A percentile compares a stretch with the other conserved stretches of the same genome.
phyloP scores from a whole-genome alignment of 2,113 vertebrate genomes.

The Neopipo cinnamomea region DNA sequence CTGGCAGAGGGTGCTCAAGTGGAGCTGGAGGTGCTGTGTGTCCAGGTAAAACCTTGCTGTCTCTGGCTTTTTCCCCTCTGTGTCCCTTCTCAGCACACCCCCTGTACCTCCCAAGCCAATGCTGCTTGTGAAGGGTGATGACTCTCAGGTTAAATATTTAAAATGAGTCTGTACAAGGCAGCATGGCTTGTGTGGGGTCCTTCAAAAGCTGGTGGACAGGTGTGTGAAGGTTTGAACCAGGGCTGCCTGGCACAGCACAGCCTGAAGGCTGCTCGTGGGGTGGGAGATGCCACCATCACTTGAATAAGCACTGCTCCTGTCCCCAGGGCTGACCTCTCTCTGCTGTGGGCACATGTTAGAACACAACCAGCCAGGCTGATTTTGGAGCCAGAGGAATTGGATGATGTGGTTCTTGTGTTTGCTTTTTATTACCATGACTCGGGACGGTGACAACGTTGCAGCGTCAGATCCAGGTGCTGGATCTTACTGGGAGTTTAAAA shows the following conservation, averaged over 20 bases:
- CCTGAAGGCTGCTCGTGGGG: neutral
- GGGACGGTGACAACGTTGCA: neutral
- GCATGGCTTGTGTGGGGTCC: neutral
- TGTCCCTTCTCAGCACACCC: neutral
- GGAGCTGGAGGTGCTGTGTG: neutral
- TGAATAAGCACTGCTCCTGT: neutral
- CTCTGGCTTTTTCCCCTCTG: neutral
- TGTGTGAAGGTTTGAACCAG: neutral
- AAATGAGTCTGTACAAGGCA: neutral
- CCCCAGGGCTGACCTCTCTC: neutral
- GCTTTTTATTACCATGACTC: neutral
- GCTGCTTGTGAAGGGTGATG: neutral
- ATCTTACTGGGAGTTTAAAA: neutral
- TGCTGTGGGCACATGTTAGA: rapidly evolving
- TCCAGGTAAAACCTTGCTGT: neutral
- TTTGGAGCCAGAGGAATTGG: neutral
- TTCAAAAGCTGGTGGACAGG: neutral
- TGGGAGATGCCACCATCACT: neutral
- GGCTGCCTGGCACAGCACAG: neutral
- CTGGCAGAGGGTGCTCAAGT: neutral
- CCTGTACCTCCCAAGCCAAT: too few species aligned
- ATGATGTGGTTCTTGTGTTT: neutral
- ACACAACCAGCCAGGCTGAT: neutral
- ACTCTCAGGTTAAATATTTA: neutral
- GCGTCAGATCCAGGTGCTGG: neutral